Evolutionary conservation across 2,888 invertebrate genomes (phyloP), one percentile per base, ranked within the genome.

Genomic region (Luperina nickerlii): DNA sequence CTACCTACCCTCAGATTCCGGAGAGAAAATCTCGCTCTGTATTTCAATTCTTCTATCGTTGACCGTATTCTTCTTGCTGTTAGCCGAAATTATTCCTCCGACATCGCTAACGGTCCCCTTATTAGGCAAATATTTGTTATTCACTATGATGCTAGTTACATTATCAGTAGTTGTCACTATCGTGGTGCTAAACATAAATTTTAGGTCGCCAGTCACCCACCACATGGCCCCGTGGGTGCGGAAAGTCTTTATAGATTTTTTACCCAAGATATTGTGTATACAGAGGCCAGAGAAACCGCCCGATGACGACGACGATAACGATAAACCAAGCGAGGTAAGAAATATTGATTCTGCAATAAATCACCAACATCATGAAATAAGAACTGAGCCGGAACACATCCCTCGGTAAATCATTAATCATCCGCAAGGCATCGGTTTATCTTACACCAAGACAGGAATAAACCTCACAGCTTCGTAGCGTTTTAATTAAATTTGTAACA

Each of bases 11-110:
- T 99, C 99, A 88, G 99, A 99, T 96, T 99, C 99, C 74, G 99
- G 99, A 88, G 99, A 99, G 96, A 99, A 99, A 96, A 99, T 99
- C 91, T 99, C 99, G 85, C 98, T 99, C 87, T 99, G 99, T 95
- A 99, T 99, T 93, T 99, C 99, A 88, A 99, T 99, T 94, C 97
- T 99, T 85, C 98, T 99, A 78, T 99, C 99, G 90, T 97, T 99
- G 93, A 99, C 99, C 92, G 99, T 99, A 97, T 99, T 99, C 97
- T 99, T 99, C 97, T 97, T 99, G 93, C 97, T 99, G 90, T 97
- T 99, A 94, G 99, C 98, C 92, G 99, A 99, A 97, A 99, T 99
- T 94, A 99, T 99, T 94, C 99, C 99, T 90, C 99, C 99, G 76
- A 99, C 99, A 88, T 99, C 99, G 90, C 97, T 99, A 90, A 99